phyloP scores from a whole-genome alignment of 2,797 vertebrate genomes.

The Lagodon rhomboides region DNA sequence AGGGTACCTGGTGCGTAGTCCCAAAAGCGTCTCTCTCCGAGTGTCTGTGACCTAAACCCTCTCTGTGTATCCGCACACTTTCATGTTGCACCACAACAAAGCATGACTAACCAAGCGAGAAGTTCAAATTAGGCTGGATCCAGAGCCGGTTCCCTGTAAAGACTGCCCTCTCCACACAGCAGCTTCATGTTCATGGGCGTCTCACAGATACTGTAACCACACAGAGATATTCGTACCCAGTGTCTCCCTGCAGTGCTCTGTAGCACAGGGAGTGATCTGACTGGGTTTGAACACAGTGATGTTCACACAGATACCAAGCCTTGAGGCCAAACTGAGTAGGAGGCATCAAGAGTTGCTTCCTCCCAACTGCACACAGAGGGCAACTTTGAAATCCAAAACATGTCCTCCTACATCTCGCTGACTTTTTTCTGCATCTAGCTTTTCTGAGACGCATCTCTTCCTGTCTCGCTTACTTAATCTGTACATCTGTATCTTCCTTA shows the following conservation, averaged over 20 bases:
- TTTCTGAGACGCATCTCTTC: slow-evolving; percentile 1
- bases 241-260: slow-evolving; percentile 32
- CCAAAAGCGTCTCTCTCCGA: slow-evolving; percentile 28
- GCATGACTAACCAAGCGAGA: slow-evolving; percentile 48
- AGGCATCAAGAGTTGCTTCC: slow-evolving; percentile 62
- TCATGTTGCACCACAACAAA: slow-evolving; percentile 35
- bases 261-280: slow-evolving; percentile 26
- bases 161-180: slow-evolving; percentile 15
- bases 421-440: slow-evolving; percentile 10
- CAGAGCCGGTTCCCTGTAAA: slow-evolving; percentile 33
- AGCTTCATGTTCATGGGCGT: slow-evolving; percentile 14
- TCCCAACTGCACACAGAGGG: slow-evolving; percentile 48
- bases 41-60: slow-evolving; percentile 20
- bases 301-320: slow-evolving; percentile 52
- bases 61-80: slow-evolving; percentile 37
- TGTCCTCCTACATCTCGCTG: slow-evolving; percentile 29
- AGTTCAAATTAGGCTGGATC: slow-evolving; percentile 52
- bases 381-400: slow-evolving; percentile 61
- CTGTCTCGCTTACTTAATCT: slow-evolving; percentile 39
- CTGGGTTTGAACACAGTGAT: slow-evolving; percentile 46
- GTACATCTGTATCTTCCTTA: slow-evolving; percentile 17
- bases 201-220: slow-evolving; percentile 25
- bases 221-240: slow-evolving; percentile 26
- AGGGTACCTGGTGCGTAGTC: slow-evolving; percentile 26
- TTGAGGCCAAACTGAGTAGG: slow-evolving; percentile 64